These are phyloP conservation scores for Aegotheles bennettii DNA, from an alignment of 2,113 vertebrate species.

Conservation along the genomic window DNA sequence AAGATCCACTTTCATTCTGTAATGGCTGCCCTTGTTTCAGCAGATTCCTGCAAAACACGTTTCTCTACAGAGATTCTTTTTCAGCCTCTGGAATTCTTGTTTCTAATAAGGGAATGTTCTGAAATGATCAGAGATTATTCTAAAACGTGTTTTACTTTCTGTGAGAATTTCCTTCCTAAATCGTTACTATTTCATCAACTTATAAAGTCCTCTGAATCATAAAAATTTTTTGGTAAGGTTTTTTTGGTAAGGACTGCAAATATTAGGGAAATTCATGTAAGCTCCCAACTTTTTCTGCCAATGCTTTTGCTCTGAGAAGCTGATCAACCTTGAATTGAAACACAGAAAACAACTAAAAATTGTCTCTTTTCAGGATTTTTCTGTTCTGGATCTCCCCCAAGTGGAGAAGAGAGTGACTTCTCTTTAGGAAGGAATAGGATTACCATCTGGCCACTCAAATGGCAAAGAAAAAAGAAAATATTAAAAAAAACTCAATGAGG, in stretches of 20 bases:
- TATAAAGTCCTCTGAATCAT: neutral
- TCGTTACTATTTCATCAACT: neutral
- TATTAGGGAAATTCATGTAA: neutral
- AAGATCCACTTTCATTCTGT: neutral
- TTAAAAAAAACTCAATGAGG: accelerated
- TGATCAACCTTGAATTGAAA: neutral
- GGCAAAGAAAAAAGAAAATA: neutral
- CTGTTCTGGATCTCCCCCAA: neutral
- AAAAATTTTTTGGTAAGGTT: neutral
- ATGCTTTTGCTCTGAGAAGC: neutral
- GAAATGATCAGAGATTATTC: neutral
- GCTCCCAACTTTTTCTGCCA: neutral
- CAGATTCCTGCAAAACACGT: neutral
- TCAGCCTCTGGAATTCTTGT: neutral
- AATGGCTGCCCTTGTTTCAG: neutral
- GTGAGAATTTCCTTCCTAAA: neutral
- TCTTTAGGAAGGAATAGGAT: neutral
- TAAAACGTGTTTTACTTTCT: neutral
- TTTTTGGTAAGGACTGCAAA: neutral
- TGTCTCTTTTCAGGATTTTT: neutral
- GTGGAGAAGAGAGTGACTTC: neutral
- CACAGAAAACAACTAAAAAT: neutral
- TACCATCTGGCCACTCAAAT: neutral
- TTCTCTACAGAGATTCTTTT: neutral
- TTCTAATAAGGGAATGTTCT: neutral